Base-by-base conservation (phyloP, 2,113 vertebrate genomes). In the Cinclus mexicanus region DNA sequence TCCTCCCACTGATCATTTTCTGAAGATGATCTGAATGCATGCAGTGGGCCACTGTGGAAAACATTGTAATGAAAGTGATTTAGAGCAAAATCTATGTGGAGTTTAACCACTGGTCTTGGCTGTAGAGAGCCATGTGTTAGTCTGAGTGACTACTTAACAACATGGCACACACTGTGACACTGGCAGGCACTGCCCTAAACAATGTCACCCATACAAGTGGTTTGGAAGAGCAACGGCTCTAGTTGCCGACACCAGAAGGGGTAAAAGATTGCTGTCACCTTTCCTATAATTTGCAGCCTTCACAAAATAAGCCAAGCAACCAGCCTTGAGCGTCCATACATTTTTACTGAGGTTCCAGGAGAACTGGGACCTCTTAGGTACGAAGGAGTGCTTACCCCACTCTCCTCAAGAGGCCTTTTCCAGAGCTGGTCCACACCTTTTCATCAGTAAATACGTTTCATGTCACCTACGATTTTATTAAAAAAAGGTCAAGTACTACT, bases 81-180 rank as follows among this genome's bases (percentile, higher is more conserved):
- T 65, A 39, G 10, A 78, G 33, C 25, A 84, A 65, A 81, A 89
- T n/a, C 37, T 55, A 55, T 10, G 63, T 31, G 18, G 14, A 72
- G 8, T 46, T 83, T 33, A 89, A 28, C 46, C 50, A 46, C 16
- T 6, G 0, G 12, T 13, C 26, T 25, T 64, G 31, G 13, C 55
- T 74, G 33, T 14, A 77, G 67, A 80, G 44, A 89, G 23, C 14
- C 0, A 0, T 37, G 17, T 41, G 33, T 44, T 69, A 68, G 57
- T 0, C 0, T 26, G 25, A 64, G 29, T 0, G 0, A 60, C 49
- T 44, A 4, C 47, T 46, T 23, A 6, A 31, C 14, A 79, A 47
- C 22, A 22, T 4, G 17, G 39, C 53, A 35, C 26, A 47, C 24
- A 31, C 17, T 2, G 0, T 23, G 64, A 41, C 39, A 61, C 41